These are phyloP conservation scores for Drosophila simulans DNA, from an alignment of 1,140 invertebrate genomes.

Conservation along the genomic window DNA sequence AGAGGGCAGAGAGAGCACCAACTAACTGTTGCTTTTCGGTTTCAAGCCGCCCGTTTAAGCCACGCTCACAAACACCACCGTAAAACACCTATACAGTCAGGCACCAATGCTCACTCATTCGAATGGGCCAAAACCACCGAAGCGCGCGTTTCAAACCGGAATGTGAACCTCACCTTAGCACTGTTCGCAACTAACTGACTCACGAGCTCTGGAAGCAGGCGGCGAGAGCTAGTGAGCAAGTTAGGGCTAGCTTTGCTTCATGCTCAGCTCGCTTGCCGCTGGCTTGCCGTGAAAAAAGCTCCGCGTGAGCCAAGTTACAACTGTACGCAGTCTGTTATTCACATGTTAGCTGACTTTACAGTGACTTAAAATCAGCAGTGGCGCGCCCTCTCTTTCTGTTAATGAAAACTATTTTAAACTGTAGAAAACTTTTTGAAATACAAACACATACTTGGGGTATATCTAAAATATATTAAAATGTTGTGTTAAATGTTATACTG, in stretches of 20 bases:
- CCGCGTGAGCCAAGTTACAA: conserved; percentile 32
- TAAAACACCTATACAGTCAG: conserved; percentile 18
- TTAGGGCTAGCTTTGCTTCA: conserved; percentile 29
- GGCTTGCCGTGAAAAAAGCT: conserved; percentile 31
- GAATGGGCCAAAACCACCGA: conserved; percentile 11
- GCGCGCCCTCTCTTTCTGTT: not conserved
- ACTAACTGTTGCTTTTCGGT: conserved; percentile 69
- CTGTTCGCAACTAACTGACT: conserved; percentile 76
- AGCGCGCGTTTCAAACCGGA: conserved; percentile 37
- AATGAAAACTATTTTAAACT: too few relatives aligned
- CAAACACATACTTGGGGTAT: not conserved
- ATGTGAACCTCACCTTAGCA: conserved; percentile 65
- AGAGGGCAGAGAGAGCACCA: conserved; percentile 28
- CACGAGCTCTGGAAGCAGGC: conserved; percentile 23
- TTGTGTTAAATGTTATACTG: too few relatives aligned
- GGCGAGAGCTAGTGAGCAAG: conserved; percentile 31
- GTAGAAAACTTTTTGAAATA: too few relatives aligned
- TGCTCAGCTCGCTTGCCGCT: conserved; percentile 4
- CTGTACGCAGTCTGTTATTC: conserved; percentile 32
- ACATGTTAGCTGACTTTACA: conserved; percentile 10
- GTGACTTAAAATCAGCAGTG: conserved; percentile 16
- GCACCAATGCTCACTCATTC: conserved; percentile 36
- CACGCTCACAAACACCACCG: conserved; percentile 55
- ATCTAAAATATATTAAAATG: too few relatives aligned
- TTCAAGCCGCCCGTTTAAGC: conserved; percentile 65